Evolutionary conservation across 2,797 vertebrate species (phyloP), one percentile per base, ranked within the genome.

Genomic region (Chiroxiphia lanceolata): DNA sequence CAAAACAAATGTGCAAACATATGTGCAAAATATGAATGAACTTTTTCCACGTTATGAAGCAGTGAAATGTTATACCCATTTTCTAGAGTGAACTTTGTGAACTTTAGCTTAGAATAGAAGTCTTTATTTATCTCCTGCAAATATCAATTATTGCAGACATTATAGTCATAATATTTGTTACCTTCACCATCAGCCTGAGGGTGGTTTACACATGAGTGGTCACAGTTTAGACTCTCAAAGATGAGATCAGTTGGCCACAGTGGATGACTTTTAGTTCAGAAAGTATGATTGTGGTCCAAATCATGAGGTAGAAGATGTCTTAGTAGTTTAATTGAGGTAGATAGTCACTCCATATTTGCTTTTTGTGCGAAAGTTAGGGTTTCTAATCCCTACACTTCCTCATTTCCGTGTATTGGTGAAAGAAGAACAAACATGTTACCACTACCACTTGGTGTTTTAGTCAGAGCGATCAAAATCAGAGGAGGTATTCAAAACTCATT

Each of bases 1-100:
- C 22, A 84, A 89, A 96, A 87, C 71, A 67, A 94, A 89, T 34
- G 50, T 69, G 48, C 44, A 93, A 89, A 67, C 83, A 72, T 83
- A 47, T 83, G 75, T 76, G 84, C 68, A 92, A 95, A 93, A 95
- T 53, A 21, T 93, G 86, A 72, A 48, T 10, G 27, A 80, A 70
- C 36, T 16, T 82, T 34, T 86, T 48, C 63, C 47, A 77, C 0
- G 9, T 64, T 67, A 87, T 44, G 47, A 88, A 89, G 51, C 33
- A 34, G 36, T 51, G 64, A 31, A 45, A 76, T 14, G 10, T 56
- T 27, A 42, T 21, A 68, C 26, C 45, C 13, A n/a, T 72, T 83
- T 90, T 93, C 85, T 47, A 36, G 29, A 68, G 38, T 51, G 47
- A 83, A 80, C 57, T 90, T 81, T 15, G n/a, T 45, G 36, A 84